A percentile compares a stretch with the other conserved stretches of the same genome.
phyloP scores from a whole-genome alignment of 2,113 vertebrate genomes.

The Neolamprologus tretocephalus region DNA sequence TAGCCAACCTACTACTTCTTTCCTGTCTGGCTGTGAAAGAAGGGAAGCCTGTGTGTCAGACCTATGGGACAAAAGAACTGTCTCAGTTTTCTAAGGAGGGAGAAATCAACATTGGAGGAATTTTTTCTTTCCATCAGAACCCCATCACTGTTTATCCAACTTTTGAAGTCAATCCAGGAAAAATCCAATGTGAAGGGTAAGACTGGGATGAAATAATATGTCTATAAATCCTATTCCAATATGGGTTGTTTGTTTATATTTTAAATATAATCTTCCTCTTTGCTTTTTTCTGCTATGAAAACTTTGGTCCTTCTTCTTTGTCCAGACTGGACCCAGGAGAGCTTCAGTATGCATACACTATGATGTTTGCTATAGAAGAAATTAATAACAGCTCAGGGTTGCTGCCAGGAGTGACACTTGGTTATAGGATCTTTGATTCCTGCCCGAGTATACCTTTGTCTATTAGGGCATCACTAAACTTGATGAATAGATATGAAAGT shows the following conservation, averaged over 20 bases:
- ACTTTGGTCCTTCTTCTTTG: background rate
- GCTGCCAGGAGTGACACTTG: conserved; percentile 62
- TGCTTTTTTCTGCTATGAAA: background rate
- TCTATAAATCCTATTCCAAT: background rate
- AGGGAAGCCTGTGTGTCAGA: conserved; percentile 45
- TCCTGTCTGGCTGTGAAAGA: conserved; percentile 33
- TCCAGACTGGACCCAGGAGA: conserved; percentile 66
- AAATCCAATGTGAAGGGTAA: conserved; percentile 68
- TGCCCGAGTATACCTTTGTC: conserved; percentile 70
- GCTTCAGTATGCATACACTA: conserved; percentile 69
- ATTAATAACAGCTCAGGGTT: conserved; percentile 72
- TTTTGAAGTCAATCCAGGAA: conserved; percentile 57
- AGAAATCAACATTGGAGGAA: conserved; percentile 69
- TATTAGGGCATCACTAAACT: conserved; percentile 63
- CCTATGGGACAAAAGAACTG: conserved; percentile 62
- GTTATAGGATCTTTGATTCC: conserved; percentile 72
- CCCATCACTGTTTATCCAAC: conserved; percentile 56
- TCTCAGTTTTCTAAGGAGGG: conserved; percentile 70
- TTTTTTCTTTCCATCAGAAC: conserved; percentile 74
- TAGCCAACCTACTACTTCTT: conserved; percentile 39
- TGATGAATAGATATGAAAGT: conserved; percentile 60
- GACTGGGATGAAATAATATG: background rate
- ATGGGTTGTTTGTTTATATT: background rate
- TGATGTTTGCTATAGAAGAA: conserved; percentile 74
- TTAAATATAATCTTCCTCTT: background rate